Percentiles rank a stretch among this genome's conserved stretches.
These are phyloP conservation scores for Oriolus oriolus DNA, from an alignment of 2,113 vertebrate genomes.

Conservation along the genomic window DNA sequence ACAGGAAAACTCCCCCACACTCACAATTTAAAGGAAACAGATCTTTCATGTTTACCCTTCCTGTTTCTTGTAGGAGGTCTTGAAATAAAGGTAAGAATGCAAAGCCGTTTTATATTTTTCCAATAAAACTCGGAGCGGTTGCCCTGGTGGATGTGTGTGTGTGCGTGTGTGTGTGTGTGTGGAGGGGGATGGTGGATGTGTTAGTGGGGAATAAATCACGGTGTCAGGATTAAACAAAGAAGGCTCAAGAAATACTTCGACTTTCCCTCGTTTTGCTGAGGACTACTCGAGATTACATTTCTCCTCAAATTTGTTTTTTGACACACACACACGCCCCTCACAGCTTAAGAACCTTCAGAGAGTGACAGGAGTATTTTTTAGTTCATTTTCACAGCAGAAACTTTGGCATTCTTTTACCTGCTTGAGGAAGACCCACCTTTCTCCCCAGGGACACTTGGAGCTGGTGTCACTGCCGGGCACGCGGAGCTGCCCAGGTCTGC, in stretches of 20 bases:
- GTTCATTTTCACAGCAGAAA: neutral
- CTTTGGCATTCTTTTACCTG: neutral
- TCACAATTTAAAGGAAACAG: slow-evolving; percentile 67
- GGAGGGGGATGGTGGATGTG: slow-evolving; percentile 21
- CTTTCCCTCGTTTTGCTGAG: neutral
- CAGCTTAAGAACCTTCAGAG: neutral
- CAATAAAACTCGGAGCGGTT: slow-evolving; percentile 56
- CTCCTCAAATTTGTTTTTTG: neutral
- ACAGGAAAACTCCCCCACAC: slow-evolving; percentile 38
- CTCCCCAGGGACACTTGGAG: neutral
- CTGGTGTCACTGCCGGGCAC: neutral
- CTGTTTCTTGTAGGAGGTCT: slow-evolving; percentile 71
- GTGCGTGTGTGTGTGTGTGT: neutral
- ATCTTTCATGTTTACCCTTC: slow-evolving; percentile 70
- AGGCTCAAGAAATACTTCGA: neutral
- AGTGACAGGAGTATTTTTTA: neutral
- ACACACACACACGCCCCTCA: rapidly evolving
- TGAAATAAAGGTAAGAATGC: slow-evolving; percentile 67
- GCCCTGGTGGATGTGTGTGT: neutral
- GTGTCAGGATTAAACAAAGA: neutral
- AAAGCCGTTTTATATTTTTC: slow-evolving; percentile 53
- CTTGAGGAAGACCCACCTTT: neutral
- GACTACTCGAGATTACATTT: neutral
- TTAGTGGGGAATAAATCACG: neutral
- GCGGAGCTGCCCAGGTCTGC: neutral